Evolutionary conservation across 2,797 vertebrate species (phyloP).

Genomic region (Psittacula derbiana): DNA sequence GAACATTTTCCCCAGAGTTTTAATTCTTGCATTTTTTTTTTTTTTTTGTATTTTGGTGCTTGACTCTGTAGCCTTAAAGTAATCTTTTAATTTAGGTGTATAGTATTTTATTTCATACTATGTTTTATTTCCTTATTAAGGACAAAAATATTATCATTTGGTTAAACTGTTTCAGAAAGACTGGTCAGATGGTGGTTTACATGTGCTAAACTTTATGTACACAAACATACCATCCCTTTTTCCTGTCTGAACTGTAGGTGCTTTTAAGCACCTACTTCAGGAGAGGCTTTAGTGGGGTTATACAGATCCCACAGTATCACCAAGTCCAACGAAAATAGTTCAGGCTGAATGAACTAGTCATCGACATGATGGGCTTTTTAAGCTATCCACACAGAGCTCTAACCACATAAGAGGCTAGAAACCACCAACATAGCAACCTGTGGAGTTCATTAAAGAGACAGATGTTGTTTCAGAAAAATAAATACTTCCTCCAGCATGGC

Average conservation of each 20-base stretch:
- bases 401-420: constrained; percentile 54
- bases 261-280: constrained; percentile 59
- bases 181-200: neutral
- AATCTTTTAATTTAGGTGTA: neutral
- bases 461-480: constrained; percentile 33
- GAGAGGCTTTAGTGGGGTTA: constrained; percentile 42
- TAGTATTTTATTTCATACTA: neutral
- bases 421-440: constrained; percentile 23
- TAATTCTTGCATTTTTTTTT: neutral
- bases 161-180: neutral
- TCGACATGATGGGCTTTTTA: constrained; percentile 39
- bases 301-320: constrained; percentile 40
- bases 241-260: neutral
- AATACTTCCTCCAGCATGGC: neutral
- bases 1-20: neutral
- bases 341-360: constrained; percentile 48
- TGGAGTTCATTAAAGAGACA: neutral
- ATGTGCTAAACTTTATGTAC: neutral
- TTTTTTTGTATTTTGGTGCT: neutral
- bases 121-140: neutral
- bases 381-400: constrained; percentile 30
- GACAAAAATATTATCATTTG: neutral
- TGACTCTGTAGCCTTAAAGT: neutral
- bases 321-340: constrained; percentile 54
- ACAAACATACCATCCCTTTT: constrained; percentile 11